Base-by-base conservation (phyloP, 1,140 invertebrate species). In the Atopsyche davidsoni region DNA sequence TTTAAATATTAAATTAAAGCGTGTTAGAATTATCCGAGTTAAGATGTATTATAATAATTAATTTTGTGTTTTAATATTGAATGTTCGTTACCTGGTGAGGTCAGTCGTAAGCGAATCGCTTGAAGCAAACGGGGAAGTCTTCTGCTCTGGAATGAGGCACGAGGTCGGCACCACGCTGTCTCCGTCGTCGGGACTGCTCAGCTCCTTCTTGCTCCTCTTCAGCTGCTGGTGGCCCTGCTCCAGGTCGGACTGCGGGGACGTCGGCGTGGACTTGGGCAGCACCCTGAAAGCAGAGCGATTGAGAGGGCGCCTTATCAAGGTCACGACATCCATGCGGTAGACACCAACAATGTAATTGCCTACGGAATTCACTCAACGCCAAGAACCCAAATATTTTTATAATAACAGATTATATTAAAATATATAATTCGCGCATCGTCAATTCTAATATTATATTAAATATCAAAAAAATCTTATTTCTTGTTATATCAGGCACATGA, bases 71-170 rank as follows among this genome's bases (percentile, higher is more conserved):
- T 42, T 21, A 22, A 22, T 22, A n/a, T 14, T 3, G 17, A 45
- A 4, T 1, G 9, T 24, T 35, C 41, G 17, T 21, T 36, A 73
- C 72, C 72, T 76, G 60, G 81, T 83, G 19, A 78, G 70, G 63
- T 87, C 85, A 53, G 85, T 85, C 11, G 82, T 80, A 51, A 89
- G 64, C 7, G 86, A 89, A 66, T 89, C 86, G 60, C 80, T 87
- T 19, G 86, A 89, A 21, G 83, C 85, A 67, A 86, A 88, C 13
- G 85, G 85, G 13, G 86, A 88, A 6, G 64, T 53, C 59, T 73
- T 76, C 54, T 58, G 40, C 39, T 66, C 62, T 14, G 62, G 55
- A 35, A 61, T 35, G 34, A 69, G 57, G 56, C 57, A 64, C 4
- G 65, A 62, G 1, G 62, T 64, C 6, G 69, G 69, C 4, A 71